Base-by-base conservation (phyloP, 2,797 vertebrate genomes). In the Sitta carolinensis region DNA sequence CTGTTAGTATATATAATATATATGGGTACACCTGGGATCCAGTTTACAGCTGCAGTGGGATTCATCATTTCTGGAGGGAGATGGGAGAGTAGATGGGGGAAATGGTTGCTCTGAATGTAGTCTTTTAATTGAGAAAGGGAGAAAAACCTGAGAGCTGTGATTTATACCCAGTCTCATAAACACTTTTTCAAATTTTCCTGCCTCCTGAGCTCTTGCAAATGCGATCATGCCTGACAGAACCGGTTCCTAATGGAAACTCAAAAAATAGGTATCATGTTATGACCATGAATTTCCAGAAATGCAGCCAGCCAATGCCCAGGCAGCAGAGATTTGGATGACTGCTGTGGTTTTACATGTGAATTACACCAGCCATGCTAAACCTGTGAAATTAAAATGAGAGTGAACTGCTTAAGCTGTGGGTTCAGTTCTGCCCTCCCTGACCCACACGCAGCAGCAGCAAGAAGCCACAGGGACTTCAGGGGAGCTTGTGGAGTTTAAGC, bases 121-220 rank as follows among this genome's bases (percentile, higher is more conserved):
- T n/a, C 23, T 89, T 87, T 91, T 92, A 94, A 89, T 95, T 84
- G 92, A 93, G 75, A 62, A 77, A 76, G n/a, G 52, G 30, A 77
- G 74, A 76, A 91, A 72, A 93, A 74, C 40, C 23, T 51, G 50
- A 77, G 58, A 80, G 43, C 58, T 84, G 61, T 90, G 88, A 95
- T 94, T 87, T 96, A 82, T 89, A 63, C 64, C 47, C 47, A 47
- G 43, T 79, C 78, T 94, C 80, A 68, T 89, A 94, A 96, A 94
- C 77, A 67, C 95, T 90, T 94, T 73, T 94, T 92, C 85, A 95
- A 79, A 79, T 96, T 95, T 96, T 95, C 93, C 95, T 94, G 94
- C 90, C 87, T 93, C 84, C 90, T 87, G 89, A 93, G 87, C 85
- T 84, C 74, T 94, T 86, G 67, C 5, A 9, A 89, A 93, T 87